Evolutionary conservation across 1,140 invertebrate species (phyloP), one percentile per base, ranked within the genome.

Genomic region (Zelostemma sp.): DNA sequence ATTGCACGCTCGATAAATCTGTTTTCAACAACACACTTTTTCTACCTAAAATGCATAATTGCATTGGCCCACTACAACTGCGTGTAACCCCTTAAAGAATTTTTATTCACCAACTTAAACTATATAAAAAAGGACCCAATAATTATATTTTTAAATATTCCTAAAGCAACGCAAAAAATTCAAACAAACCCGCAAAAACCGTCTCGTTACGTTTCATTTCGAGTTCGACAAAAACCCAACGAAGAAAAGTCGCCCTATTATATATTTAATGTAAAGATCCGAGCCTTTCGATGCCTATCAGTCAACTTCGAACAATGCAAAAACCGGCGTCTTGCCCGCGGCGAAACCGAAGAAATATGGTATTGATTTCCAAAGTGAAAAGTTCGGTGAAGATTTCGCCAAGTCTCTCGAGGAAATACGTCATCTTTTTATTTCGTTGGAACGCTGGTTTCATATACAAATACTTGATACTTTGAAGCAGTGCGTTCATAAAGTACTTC

Each of bases 341-440:
- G 40, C 40, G 40, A 6, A 15, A 15, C 14, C 40, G 40, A 61
- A 56, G 49, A 62, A 67, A 58, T 62, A 12, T 0, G 40, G 28
- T 64, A 69, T 64, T 41, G 67, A 70, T 70, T 64, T 25, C 61
- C 41, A 41, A 51, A 58, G 45, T 66, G 58, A 71, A 71, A 62
- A 71, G 58, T 66, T 55, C 11, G 46, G 33, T 40, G 33, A 11
- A 35, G 33, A 35, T 35, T 35, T 33, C 46, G 62, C 61, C 60
- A n/a, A 33, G 35, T 41, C 40, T 56, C 48, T 63, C 59, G 55
- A 8, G 63, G 59, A 63, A 72, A 67, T 72, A 63, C 59, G 63
- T 59, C 61, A 62, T 60, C 63, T 60, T n/a, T 63, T 67, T 60
- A 62, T 63, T 38, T 59, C 59, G 53, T 71, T 48, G 55, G 63